Percentiles rank a stretch among this genome's conserved stretches.
These are phyloP conservation scores for Rhingia rostrata DNA, from an alignment of 2,888 invertebrate species.

Conservation along the genomic window DNA sequence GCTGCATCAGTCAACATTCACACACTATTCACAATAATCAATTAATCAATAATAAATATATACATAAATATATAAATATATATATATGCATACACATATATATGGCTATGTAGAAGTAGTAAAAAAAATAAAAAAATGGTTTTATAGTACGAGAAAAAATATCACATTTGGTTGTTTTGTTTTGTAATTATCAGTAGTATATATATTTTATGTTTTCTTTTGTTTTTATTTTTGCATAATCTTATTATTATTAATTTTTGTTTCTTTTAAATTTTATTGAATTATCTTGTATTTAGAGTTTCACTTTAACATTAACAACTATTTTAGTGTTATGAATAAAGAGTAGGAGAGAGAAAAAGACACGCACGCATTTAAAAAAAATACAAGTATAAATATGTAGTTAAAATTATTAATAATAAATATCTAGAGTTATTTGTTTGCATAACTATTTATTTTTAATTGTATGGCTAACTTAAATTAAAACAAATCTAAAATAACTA, in stretches of 20 bases:
- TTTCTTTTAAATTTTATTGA: slow-evolving; percentile 31
- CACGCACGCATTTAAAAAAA: slow-evolving; percentile 45
- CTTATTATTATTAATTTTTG: slow-evolving; percentile 31
- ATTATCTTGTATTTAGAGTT: slow-evolving; percentile 33
- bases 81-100: slow-evolving; percentile 33
- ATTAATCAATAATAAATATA: slow-evolving; percentile 63
- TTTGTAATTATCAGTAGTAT: slow-evolving; percentile 69
- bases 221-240: slow-evolving; percentile 55
- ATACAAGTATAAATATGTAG: slow-evolving; percentile 44
- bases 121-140: slow-evolving; percentile 28
- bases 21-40: slow-evolving; percentile 70
- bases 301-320: slow-evolving; percentile 41
- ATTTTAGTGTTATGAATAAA: slow-evolving; percentile 52
- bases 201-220: slow-evolving; percentile 50
- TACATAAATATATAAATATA: slow-evolving; percentile 52
- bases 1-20: slow-evolving; percentile 60
- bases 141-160: slow-evolving; percentile 72
- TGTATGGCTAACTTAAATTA: slow-evolving; percentile 61
- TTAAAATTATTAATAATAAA: slow-evolving; percentile 52
- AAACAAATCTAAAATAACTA: slow-evolving; percentile 13
- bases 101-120: slow-evolving; percentile 67
- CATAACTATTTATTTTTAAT: slow-evolving; percentile 49
- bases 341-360: slow-evolving; percentile 30
- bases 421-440: slow-evolving; percentile 54
- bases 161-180: slow-evolving; percentile 73